Evolutionary conservation across 2,888 invertebrate genomes (phyloP).

Genomic region (Artemia sinica): DNA sequence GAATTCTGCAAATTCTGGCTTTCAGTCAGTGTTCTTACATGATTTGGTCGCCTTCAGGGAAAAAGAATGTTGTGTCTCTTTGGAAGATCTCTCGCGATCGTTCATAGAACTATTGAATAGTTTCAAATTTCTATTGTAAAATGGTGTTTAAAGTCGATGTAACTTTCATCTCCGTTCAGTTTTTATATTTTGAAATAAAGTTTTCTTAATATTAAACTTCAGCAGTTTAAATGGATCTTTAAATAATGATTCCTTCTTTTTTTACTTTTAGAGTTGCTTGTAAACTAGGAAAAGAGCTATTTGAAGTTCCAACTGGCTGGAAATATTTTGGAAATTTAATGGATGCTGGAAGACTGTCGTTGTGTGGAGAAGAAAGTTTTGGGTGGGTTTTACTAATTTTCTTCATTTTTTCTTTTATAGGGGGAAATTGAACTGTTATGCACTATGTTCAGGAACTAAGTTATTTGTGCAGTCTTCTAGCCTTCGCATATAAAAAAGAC

Average conservation of each 20-base stretch:
- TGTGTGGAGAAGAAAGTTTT: conserved; percentile 98
- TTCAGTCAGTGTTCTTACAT: too few relatives aligned
- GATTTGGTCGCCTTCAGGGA: too few relatives aligned
- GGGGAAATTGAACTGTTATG: background rate
- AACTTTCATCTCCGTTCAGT: background rate
- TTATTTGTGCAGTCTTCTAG: too few relatives aligned
- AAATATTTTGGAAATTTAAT: conserved; percentile 98
- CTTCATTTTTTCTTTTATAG: background rate
- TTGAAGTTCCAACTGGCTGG: conserved; percentile 94
- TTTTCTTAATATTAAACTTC: too few relatives aligned
- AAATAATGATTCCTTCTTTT: conserved; percentile 1
- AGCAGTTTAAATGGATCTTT: background rate
- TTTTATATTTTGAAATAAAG: background rate
- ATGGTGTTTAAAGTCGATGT: background rate
- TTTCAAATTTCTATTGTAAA: background rate
- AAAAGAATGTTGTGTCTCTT: too few relatives aligned
- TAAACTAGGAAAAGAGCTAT: conserved; percentile 55
- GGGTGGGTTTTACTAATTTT: conserved; percentile 36
- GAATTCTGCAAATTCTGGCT: too few relatives aligned
- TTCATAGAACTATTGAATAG: background rate
- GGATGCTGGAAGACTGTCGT: conserved; percentile 80
- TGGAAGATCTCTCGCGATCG: too few relatives aligned
- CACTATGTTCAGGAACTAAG: too few relatives aligned
- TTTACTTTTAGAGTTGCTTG: conserved; percentile 51
- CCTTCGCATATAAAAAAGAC: too few relatives aligned